Percentiles rank a stretch among this genome's conserved stretches.
These are phyloP conservation scores for Natrix natrix DNA, from an alignment of 2,797 vertebrate genomes.

Conservation along the genomic window DNA sequence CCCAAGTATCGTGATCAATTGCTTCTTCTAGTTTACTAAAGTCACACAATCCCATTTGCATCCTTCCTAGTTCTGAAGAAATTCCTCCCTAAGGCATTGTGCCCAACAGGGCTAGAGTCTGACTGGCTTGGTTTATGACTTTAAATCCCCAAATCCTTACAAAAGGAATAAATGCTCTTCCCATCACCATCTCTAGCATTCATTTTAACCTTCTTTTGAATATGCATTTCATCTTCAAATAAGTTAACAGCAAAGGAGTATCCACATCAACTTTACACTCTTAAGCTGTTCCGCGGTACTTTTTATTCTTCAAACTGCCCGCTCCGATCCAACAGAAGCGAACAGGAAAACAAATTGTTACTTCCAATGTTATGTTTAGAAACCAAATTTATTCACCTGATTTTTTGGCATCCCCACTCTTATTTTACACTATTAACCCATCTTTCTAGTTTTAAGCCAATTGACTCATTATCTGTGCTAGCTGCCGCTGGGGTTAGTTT, in stretches of 20 bases:
- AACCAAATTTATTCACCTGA: neutral
- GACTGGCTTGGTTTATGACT: neutral
- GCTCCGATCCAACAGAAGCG: neutral
- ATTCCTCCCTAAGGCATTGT: neutral
- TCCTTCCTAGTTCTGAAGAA: neutral
- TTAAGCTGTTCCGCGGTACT: neutral
- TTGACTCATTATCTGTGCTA: neutral
- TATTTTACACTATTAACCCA: neutral
- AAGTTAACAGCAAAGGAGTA: neutral
- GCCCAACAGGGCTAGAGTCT: neutral
- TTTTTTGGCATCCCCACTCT: neutral
- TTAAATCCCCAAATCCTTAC: neutral
- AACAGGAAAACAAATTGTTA: neutral
- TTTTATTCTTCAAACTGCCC: neutral
- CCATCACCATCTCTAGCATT: neutral
- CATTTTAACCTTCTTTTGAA: neutral
- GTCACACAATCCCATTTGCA: neutral
- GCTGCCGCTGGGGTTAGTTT: neutral
- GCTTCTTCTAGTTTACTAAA: neutral
- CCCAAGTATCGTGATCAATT: neutral
- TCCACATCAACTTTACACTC: neutral
- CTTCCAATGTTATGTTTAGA: neutral
- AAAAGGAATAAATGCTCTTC: neutral
- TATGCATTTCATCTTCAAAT: neutral
- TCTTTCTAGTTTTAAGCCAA: neutral